Evolutionary conservation across 2,888 invertebrate genomes (phyloP).

Genomic region (Sipha maydis): DNA sequence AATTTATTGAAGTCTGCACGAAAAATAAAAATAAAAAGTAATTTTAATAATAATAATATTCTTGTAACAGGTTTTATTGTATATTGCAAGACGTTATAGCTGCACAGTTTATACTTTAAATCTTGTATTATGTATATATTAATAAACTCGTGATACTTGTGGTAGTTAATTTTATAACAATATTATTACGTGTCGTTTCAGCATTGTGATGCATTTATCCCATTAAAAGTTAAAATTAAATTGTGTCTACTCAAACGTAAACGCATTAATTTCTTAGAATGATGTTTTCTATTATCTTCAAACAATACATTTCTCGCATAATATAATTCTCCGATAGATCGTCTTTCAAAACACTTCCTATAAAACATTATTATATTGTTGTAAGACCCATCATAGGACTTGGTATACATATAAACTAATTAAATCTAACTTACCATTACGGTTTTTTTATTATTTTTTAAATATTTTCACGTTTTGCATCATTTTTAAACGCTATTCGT

Average conservation of each 20-base stretch:
- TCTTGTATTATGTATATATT: too few species aligned
- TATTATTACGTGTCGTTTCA: background rate
- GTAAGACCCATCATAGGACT: too few species aligned
- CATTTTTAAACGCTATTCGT: background rate
- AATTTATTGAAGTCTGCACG: too few species aligned
- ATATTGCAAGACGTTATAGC: too few species aligned
- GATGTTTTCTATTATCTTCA: background rate
- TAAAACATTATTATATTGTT: background rate
- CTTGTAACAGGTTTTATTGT: too few species aligned
- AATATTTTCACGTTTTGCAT: background rate
- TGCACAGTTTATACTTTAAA: too few species aligned
- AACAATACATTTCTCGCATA: background rate
- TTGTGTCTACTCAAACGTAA: background rate
- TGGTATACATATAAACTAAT: background rate
- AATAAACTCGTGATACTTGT: background rate
- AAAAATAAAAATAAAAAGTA: too few species aligned
- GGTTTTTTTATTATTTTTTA: background rate
- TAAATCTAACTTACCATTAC: background rate
- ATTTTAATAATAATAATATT: too few species aligned
- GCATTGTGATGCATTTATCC: background rate
- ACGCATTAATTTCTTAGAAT: background rate
- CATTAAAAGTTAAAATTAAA: background rate
- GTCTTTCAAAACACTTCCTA: background rate
- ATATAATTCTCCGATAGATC: background rate
- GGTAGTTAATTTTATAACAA: background rate